Evolutionary conservation across 23 tunicate genomes (phyloP), one percentile per base, ranked within the genome.

Genomic region (Ascidia mentula): DNA sequence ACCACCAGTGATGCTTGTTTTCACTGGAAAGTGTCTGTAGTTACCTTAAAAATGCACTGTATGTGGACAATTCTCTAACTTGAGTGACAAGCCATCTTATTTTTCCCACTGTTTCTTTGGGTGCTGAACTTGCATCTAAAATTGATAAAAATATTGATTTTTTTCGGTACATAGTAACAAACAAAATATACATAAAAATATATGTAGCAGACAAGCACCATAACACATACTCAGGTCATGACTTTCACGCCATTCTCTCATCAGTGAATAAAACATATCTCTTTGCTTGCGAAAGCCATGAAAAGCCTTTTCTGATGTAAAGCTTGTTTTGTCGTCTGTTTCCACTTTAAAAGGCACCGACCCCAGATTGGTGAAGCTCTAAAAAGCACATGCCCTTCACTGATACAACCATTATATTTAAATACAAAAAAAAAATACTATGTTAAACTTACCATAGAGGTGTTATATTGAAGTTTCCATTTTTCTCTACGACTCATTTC

Each of bases 251-350:
- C 82, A 89, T 40, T 89, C 79, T 32, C 79, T 72, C 40, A 89
- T 37, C 40, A 89, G 30, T 6, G 40, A 15, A 60, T 89, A 89
- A 60, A 89, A 89, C 78, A 84, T 38, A 73, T 89, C 95, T 42
- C 95, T 75, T 32, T 89, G 95, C 73, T 89, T 89, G 38, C 88
- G 79, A 72, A 89, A 89, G n/a, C 83, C 75, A 39, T 81, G 87
- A 73, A 89, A 89, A 18, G 88, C 73, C 42, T 79, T 74, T 32
- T 89, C 95, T 32, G 88, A 79, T 18, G 59, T 0, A 72, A 89
- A 89, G 74, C 79, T 89, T 37, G 88, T 89, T 79, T 87, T 59
- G 60, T 83, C 79, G 42, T 89, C 95, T 0, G 85, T 79, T 22
- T 89, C 95, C 28, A 75, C 79, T 73, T 89, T 87, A 38, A 89